Base-by-base conservation (phyloP, 1,140 invertebrate genomes). In the Tribolium madens region DNA sequence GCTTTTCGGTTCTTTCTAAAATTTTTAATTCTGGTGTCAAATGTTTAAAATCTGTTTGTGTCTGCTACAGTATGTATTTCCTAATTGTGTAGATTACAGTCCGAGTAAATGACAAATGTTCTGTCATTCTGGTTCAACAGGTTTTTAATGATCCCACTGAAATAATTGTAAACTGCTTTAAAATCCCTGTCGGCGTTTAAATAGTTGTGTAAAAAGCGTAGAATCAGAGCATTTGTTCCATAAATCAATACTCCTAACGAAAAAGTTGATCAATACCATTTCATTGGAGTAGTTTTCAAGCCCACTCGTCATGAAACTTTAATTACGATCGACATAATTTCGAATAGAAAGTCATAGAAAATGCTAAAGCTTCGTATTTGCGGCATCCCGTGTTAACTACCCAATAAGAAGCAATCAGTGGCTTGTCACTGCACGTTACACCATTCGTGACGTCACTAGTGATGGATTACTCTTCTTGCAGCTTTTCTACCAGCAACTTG, bases 391-490 rank as follows among this genome's bases (percentile, higher is more conserved):
- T 73, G 71, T 73, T 73, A 73, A 73, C 71, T 73, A 73, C 74
- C 83, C 80, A 83, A 83, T 84, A 84, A 84, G 81, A 84, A 81
- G 83, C 84, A 84, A 84, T 84, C 84, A 84, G 81, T 83, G 84
- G 81, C 80, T 82, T 84, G 84, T 84, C 84, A 84, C 80, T 79
- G 81, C 73, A 79, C 81, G 82, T 83, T 83, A 82, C 81, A 79
- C 79, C 81, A 80, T 77, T 71, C 73, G 79, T 81, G 80, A 81
- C 84, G 82, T 80, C 78, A 81, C 77, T 70, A 78, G 82, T 84
- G 84, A 84, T 84, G 81, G 83, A 84, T 84, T 80, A 76, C 83
- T 80, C 76, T 81, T 83, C 81, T 83, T 82, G 79, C 79, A 76
- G 72, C 74, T 76, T 68, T 80, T 74, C 68, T 42, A 76, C 71